These are phyloP conservation scores for Dunckerocampus dactyliophorus DNA, from an alignment of 2,113 vertebrate species.

Conservation along the genomic window DNA sequence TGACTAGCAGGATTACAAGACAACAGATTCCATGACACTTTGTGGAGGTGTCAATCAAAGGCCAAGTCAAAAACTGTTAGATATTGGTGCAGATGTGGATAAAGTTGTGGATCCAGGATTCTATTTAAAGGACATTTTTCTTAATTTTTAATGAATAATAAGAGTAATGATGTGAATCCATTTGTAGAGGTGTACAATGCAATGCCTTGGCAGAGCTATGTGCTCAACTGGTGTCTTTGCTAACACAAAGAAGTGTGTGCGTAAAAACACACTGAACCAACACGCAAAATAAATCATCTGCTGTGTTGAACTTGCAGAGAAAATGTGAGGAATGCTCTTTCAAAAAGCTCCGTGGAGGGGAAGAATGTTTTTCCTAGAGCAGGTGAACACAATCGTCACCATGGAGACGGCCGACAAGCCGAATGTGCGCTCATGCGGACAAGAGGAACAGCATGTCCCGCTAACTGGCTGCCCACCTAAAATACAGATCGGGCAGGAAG, in stretches of 20 bases:
- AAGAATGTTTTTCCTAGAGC: background rate
- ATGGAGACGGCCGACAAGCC: constrained; percentile 51
- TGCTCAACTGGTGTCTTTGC: too few species aligned
- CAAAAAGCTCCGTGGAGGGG: constrained; percentile 38
- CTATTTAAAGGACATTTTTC: too few species aligned
- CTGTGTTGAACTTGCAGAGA: constrained; percentile 29
- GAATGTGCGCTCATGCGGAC: constrained; percentile 16
- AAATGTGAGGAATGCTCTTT: constrained; percentile 25
- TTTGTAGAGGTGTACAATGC: too few species aligned
- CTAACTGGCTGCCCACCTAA: background rate
- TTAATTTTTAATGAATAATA: too few species aligned
- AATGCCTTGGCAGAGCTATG: too few species aligned
- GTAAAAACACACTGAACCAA: background rate
- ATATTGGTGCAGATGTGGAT: too few species aligned
- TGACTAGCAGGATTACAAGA: too few species aligned
- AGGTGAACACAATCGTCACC: constrained; percentile 47
- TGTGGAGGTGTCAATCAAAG: too few species aligned
- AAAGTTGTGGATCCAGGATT: too few species aligned
- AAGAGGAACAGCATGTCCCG: background rate
- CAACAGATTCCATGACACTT: too few species aligned
- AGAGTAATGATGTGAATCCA: constrained; percentile 4
- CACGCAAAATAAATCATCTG: background rate
- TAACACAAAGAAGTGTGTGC: background rate
- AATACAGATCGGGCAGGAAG: background rate
- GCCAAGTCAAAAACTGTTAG: too few species aligned